Base-by-base conservation (phyloP, 2,113 vertebrate species). In the Gopherus flavomarginatus region DNA sequence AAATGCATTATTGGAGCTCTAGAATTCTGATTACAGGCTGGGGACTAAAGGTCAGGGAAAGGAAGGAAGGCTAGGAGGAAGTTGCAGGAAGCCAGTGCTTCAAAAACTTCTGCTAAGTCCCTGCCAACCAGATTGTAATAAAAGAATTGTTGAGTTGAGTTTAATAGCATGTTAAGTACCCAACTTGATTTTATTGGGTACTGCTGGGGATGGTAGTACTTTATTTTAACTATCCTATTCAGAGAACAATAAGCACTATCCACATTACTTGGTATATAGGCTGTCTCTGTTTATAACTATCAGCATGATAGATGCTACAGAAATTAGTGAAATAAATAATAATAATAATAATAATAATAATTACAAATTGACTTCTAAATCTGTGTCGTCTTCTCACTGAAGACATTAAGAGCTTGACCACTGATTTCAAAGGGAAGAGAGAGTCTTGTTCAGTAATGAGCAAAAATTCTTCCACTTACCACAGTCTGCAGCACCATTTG, bases 401-500 rank as follows among this genome's bases (percentile, higher is more conserved):
- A 90, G 77, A 85, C 84, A 86, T 31, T 75, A 77, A 47, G 44
- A 78, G 26, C 47, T 44, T 44, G 75, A 27, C 38, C 42, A 47
- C 42, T 47, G 42, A 47, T 7, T 78, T 38, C 42, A 56, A 81
- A 95, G 75, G 8, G 6, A 83, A 0, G 4, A 69, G 17, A 5
- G 80, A 1, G 24, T 82, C 16, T 44, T 82, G 54, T 85, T 1
- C 21, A 75, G 92, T 44, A 1, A 53, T 2, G n/a, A 82, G 4
- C 11, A 50, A 83, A 3, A 19, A 50, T 13, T 80, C 11, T 62
- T 50, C 42, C 16, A 72, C 99, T 96, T 97, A 99, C 99, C 99
- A 4, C 99, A 99, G 90, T 99, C 98, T 21, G 98, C 98, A 2
- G 97, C 97, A 0, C 99, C 99, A 0, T 98, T 98, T 90, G 97